Evolutionary conservation across 1,140 invertebrate species (phyloP), one percentile per base, ranked within the genome.

Genomic region (Phymorhynchus buccinoides): DNA sequence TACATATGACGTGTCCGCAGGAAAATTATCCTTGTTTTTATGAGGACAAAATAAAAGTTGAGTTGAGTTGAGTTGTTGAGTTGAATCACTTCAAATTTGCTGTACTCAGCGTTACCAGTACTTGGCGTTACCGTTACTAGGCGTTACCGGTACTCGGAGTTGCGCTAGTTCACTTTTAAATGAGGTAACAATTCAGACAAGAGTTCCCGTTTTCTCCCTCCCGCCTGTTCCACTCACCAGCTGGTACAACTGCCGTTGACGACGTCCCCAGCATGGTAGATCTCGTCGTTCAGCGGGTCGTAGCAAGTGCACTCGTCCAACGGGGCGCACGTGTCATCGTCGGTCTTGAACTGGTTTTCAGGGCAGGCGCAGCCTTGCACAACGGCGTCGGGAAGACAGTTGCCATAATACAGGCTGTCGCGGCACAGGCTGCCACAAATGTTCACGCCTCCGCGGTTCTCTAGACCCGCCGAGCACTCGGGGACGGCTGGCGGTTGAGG

Each of bases 251-350:
- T 44, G 0, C 12, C 30, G 66, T 12, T 42, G 2, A 30, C 81
- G 32, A 30, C n/a, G 3, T 71, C 44, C 12, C 80, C 81, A 0
- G 85, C 12, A 27, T 56, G 77, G 32, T 84, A 85, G 27, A 86
- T 62, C 42, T 14, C 41, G 7, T 75, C 52, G 30, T 96, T 92
- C 3, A 95, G 95, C 80, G 95, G 95, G 85, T 96, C 95, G 83
- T 93, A 93, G 91, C 97, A 98, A 0, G 96, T 95, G 92, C 97
- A 98, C 82, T 95, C 92, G 0, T 94, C 95, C 30, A 96, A 94
- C 1, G 95, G 95, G 48, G 97, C 95, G 90, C 97, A 98, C 79
- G 95, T 94, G 18, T 96, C 96, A 18, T 95, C 94, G 85, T 96
- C 85, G 56, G 85, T 86, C n/a, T 75, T 84, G 12, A 85, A 35